Conservation (phyloP, 2,888 invertebrate species). For the Andricus quercusramuli region DNA sequence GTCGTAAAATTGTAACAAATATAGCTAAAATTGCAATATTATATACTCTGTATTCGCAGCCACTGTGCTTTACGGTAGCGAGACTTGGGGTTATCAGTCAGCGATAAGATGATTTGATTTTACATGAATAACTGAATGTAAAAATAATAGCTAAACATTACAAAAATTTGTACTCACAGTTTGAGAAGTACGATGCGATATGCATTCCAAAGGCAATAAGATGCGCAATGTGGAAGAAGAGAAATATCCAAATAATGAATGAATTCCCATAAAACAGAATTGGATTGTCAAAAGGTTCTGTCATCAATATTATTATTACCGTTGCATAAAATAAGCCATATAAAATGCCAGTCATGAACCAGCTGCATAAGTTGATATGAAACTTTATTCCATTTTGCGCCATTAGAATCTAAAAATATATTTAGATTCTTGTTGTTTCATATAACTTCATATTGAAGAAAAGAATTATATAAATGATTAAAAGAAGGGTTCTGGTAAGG, state of each 20-base stretch:
- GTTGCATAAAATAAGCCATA: constrained; percentile 62
- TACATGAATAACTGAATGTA: too few relatives aligned
- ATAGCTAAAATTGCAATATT: too few relatives aligned
- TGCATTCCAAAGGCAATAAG: constrained; percentile 48
- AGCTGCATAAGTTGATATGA: constrained; percentile 67
- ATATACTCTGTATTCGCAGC: too few relatives aligned
- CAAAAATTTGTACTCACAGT: constrained; percentile 23
- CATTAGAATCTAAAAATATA: constrained; percentile 66
- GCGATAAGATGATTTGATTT: too few relatives aligned
- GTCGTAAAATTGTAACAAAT: too few relatives aligned
- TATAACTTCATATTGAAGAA: too few relatives aligned
- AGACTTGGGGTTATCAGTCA: too few relatives aligned
- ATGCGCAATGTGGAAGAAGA: constrained; percentile 39
- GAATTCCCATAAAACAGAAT: constrained; percentile 45
- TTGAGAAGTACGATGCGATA: constrained; percentile 46
- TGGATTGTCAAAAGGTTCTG: background rate
- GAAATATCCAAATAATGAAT: constrained; percentile 45
- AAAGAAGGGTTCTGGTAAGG: too few relatives aligned
- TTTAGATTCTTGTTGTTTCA: background rate
- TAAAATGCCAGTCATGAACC: constrained; percentile 66
- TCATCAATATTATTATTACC: constrained; percentile 64
- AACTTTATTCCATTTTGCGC: constrained; percentile 69
- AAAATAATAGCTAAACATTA: too few relatives aligned
- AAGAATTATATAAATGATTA: too few relatives aligned
- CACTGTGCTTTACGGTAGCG: too few relatives aligned